A percentile compares a stretch with the other conserved stretches of the same genome.
Evolutionary conservation across 2,113 vertebrate genomes (phyloP).

Genomic region (Epinephelus fuscoguttatus): DNA sequence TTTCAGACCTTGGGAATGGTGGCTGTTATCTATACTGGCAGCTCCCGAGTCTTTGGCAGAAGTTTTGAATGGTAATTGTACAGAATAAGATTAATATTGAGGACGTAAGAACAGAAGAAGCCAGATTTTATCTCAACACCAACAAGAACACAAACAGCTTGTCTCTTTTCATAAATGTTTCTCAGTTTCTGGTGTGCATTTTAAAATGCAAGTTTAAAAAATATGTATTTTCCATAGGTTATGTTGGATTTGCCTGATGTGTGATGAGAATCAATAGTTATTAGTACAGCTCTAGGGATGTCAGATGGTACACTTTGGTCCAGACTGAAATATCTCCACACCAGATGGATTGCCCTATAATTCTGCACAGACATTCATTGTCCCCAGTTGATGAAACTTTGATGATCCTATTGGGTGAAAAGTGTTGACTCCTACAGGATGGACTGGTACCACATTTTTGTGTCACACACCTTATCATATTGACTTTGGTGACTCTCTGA

Average conservation of each 20-base stretch:
- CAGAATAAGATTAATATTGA: not conserved
- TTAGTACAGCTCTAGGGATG: not conserved
- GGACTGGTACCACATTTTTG: no score
- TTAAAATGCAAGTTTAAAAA: not conserved
- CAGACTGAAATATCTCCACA: not conserved
- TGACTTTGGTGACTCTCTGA: not conserved
- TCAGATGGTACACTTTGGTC: not conserved
- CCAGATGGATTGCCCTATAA: not conserved
- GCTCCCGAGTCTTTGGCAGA: not conserved
- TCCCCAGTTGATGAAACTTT: not conserved
- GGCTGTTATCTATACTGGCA: not conserved
- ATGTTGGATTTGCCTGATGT: not conserved
- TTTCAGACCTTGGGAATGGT: no score
- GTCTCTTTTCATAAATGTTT: not conserved
- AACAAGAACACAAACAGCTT: not conserved
- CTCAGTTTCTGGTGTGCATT: not conserved
- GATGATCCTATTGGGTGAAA: not conserved
- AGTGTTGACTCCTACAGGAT: no score
- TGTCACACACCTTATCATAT: not conserved
- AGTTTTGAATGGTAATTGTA: not conserved
- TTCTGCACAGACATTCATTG: not conserved
- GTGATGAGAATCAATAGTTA: no score
- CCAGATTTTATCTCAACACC: not conserved
- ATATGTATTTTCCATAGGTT: not conserved
- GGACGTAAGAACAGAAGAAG: not conserved